Conservation (phyloP, 2,113 vertebrate species). For the Steatornis caripensis region DNA sequence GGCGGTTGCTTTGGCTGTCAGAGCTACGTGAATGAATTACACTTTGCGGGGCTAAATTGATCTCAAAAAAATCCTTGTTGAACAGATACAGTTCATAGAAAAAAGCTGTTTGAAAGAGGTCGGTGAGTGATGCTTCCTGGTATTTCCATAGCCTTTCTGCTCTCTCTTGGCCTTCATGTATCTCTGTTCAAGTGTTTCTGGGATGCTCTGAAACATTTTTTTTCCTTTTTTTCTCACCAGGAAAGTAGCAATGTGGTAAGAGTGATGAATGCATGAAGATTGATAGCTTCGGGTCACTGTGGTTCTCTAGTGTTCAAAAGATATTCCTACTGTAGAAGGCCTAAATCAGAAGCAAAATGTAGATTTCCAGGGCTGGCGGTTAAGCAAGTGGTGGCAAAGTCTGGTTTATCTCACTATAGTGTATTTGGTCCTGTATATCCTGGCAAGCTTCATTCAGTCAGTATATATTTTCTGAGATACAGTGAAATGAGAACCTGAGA, state of each 20-base stretch:
- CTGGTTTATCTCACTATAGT: not conserved
- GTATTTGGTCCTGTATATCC: not conserved
- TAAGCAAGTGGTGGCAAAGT: not conserved
- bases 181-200: not conserved
- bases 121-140: not conserved
- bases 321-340: not conserved
- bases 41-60: not conserved
- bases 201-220: not conserved
- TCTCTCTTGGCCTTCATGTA: not conserved
- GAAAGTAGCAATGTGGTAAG: not conserved
- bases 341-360: not conserved
- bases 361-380: not conserved
- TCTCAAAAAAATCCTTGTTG: not conserved
- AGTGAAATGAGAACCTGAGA: not conserved
- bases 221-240: not conserved
- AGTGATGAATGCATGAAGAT: rapidly evolving
- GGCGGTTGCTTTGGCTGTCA: not conserved
- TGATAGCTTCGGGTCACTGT: not conserved
- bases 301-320: not conserved
- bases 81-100: not conserved
- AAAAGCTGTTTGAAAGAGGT: not conserved
- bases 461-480: not conserved
- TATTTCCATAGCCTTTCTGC: not conserved
- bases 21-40: not conserved
- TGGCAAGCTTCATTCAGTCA: not conserved